Percentiles rank a stretch among this genome's conserved stretches.
Evolutionary conservation across 1,140 invertebrate species (phyloP).

Genomic region (Muscidifurax raptorellus): DNA sequence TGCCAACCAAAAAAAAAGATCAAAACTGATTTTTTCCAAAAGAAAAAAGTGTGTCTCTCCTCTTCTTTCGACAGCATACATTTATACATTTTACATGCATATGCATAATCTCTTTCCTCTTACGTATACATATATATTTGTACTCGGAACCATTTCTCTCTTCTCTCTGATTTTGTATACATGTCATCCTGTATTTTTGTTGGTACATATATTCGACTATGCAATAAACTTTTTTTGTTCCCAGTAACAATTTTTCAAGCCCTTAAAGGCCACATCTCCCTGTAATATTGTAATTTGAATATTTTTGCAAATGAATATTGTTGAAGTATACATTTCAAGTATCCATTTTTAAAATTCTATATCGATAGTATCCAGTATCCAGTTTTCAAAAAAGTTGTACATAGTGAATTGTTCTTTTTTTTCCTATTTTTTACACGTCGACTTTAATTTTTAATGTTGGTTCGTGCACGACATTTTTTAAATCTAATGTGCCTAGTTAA

Average conservation of each 20-base stretch:
- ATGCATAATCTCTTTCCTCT: conserved; percentile 61
- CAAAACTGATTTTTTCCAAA: conserved; percentile 24
- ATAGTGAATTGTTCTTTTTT: neutral
- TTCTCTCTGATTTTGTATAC: conserved; percentile 37
- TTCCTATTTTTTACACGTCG: neutral
- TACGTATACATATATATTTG: conserved; percentile 22
- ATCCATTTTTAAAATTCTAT: neutral
- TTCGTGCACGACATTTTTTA: neutral
- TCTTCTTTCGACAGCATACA: conserved; percentile 25
- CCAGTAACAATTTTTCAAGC: neutral
- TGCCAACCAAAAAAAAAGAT: conserved; percentile 53
- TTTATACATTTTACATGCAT: conserved; percentile 44
- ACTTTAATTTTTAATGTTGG: neutral
- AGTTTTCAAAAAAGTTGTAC: neutral
- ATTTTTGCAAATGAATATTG: neutral
- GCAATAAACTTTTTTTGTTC: conserved; percentile 4
- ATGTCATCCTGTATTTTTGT: conserved; percentile 59
- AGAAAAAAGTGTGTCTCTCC: conserved; percentile 39
- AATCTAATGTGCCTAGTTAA: neutral
- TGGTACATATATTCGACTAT: neutral
- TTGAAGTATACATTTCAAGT: neutral
- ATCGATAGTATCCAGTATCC: no score
- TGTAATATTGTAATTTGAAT: conserved; percentile 3
- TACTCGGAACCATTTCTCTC: conserved; percentile 15
- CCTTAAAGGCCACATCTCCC: neutral